Conservation (phyloP, 1,140 invertebrate genomes). For the Forficula auricularia region DNA sequence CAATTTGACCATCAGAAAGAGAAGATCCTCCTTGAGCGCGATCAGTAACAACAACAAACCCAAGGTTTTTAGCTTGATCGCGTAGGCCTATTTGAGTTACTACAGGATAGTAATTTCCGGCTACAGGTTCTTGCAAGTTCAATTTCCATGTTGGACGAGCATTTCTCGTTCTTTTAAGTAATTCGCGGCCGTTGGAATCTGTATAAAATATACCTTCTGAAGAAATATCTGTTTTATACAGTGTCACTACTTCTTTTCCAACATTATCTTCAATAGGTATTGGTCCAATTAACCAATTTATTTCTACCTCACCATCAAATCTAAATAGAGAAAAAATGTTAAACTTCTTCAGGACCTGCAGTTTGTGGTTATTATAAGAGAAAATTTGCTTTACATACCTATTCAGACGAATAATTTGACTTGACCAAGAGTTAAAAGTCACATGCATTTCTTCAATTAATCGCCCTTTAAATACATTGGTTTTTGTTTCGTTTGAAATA, state of each 20-base stretch:
- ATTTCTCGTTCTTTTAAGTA: slow-evolving; percentile 21
- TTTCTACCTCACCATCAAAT: too few species aligned
- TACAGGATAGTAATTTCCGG: slow-evolving; percentile 53
- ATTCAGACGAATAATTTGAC: slow-evolving; percentile 41
- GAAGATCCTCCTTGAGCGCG: slow-evolving; percentile 40
- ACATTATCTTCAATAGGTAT: too few species aligned
- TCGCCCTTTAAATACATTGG: slow-evolving; percentile 25
- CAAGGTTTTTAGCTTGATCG: slow-evolving; percentile 15
- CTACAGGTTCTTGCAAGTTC: slow-evolving; percentile 32
- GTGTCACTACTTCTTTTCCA: slow-evolving; percentile 40
- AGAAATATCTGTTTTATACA: slow-evolving; percentile 26
- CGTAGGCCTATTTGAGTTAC: slow-evolving; percentile 34
- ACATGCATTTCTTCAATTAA: slow-evolving; percentile 47
- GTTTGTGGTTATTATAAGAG: slow-evolving; percentile 53
- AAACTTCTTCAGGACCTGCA: slow-evolving; percentile 38
- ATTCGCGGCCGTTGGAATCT: slow-evolving; percentile 7
- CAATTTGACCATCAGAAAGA: slow-evolving; percentile 27
- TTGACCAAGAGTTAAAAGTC: slow-evolving; percentile 37
- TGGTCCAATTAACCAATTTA: too few species aligned
- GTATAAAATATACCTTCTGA: slow-evolving; percentile 40
- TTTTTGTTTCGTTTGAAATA: too few species aligned
- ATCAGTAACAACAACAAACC: slow-evolving; percentile 34
- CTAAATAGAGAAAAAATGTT: slow-evolving; percentile 31
- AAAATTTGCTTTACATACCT: slow-evolving; percentile 31
- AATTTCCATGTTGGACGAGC: slow-evolving; percentile 35